These are phyloP conservation scores for Leucophora obtusa DNA, from an alignment of 2,888 invertebrate species.

Conservation along the genomic window DNA sequence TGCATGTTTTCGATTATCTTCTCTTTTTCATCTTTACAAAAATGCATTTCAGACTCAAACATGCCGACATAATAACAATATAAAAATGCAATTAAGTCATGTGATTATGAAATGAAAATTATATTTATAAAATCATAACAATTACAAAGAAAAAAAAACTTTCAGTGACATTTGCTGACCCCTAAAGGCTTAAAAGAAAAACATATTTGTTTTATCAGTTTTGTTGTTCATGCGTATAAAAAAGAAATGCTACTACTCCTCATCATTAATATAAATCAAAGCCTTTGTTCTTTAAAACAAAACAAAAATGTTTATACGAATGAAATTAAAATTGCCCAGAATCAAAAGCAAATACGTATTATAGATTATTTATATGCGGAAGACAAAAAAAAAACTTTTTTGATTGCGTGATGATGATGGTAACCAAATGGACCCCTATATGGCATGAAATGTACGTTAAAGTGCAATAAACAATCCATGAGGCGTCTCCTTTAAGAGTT, in stretches of 20 bases:
- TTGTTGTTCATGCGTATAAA: not conserved
- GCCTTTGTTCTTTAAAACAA: slow-evolving; percentile 13
- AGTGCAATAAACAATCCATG: not conserved
- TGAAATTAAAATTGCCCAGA: not conserved
- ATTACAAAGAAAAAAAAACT: not conserved
- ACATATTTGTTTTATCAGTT: slow-evolving; percentile 3
- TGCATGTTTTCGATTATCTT: slow-evolving; percentile 10
- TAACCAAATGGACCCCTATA: slow-evolving; percentile 4
- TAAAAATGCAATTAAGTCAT: slow-evolving; percentile 1
- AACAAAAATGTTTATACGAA: not conserved
- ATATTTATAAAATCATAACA: not conserved
- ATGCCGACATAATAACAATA: not conserved
- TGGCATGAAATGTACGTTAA: not conserved
- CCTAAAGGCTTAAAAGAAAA: not conserved
- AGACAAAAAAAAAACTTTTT: not conserved
- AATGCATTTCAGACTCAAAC: not conserved
- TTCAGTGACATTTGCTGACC: slow-evolving; percentile 2
- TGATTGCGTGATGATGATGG: not conserved
- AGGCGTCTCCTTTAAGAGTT: not conserved
- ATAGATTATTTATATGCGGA: slow-evolving; percentile 5
- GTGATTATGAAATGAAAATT: not conserved
- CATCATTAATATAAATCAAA: slow-evolving; percentile 22
- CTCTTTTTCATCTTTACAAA: not conserved
- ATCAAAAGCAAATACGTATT: not conserved
- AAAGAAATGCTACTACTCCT: not conserved